Conservation (phyloP, 30 jellyfish, hydroid and myxozoan species). For the Pelagia noctiluca region DNA sequence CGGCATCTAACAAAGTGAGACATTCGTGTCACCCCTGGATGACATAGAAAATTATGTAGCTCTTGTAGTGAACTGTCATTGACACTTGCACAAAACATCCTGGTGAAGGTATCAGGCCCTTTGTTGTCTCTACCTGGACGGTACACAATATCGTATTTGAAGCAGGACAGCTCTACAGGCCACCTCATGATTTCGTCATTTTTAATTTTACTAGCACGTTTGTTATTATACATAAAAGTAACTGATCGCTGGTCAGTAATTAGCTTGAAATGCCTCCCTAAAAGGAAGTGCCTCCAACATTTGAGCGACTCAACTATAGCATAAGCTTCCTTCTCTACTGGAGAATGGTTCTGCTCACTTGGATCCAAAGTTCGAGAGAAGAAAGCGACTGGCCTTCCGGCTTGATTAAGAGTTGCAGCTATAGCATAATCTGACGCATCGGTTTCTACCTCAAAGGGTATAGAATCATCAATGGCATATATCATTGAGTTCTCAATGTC, state of each 20-base stretch:
- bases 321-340: slow-evolving; percentile 83
- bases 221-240: slow-evolving; percentile 57
- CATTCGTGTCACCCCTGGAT: slow-evolving; percentile 30
- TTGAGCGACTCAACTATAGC: slow-evolving; percentile 77
- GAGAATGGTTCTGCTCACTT: slow-evolving; percentile 45
- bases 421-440: slow-evolving; percentile 74
- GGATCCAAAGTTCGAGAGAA: slow-evolving; percentile 59
- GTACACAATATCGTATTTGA: slow-evolving; percentile 63
- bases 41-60: slow-evolving; percentile 27
- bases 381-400: slow-evolving; percentile 83
- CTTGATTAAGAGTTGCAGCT: slow-evolving; percentile 80
- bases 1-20: background rate
- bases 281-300: slow-evolving; percentile 59
- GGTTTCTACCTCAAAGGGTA: slow-evolving; percentile 71
- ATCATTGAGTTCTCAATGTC: slow-evolving; percentile 20
- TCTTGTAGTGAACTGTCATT: slow-evolving; percentile 15
- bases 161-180: slow-evolving; percentile 64
- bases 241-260: slow-evolving; percentile 78
- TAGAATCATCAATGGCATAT: slow-evolving; percentile 47
- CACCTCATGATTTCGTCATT: slow-evolving; percentile 62
- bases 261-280: slow-evolving; percentile 70
- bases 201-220: slow-evolving; percentile 36
- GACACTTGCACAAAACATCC: slow-evolving; percentile 40
- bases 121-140: slow-evolving; percentile 67
- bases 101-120: slow-evolving; percentile 57